phyloP scores from a whole-genome alignment of 2,797 vertebrate genomes.

The Pteronotus mesoamericanus region DNA sequence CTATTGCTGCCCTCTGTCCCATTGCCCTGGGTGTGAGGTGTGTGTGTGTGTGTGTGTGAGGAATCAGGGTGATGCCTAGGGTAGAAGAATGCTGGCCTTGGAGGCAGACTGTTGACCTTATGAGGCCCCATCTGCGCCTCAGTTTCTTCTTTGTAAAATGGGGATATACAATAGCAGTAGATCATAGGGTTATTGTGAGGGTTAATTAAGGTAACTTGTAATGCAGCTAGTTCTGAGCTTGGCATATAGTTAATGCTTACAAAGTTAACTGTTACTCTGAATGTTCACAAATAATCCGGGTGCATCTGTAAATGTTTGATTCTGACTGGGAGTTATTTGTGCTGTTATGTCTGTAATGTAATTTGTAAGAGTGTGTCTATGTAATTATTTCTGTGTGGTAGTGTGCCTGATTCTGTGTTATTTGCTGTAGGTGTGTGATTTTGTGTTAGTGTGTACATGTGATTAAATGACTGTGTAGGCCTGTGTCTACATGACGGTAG shows the following conservation, averaged over 20 bases:
- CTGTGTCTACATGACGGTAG: neutral
- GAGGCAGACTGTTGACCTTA: neutral
- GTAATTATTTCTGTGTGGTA: neutral
- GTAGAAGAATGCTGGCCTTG: neutral
- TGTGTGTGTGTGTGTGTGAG: neutral
- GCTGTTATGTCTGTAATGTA: neutral
- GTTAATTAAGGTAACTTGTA: slow-evolving; percentile 50
- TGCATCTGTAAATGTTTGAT: neutral
- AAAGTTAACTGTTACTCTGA: slow-evolving; percentile 1
- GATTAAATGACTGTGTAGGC: neutral
- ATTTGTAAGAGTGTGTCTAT: neutral
- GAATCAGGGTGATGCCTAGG: neutral
- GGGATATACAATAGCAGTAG: neutral
- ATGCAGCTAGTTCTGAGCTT: neutral
- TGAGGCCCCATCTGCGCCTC: neutral
- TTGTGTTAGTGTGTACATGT: neutral
- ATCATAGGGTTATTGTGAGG: neutral
- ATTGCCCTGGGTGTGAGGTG: neutral
- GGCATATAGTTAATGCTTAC: neutral
- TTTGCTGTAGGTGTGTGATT: neutral
- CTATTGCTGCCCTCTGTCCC: neutral
- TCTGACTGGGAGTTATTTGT: slow-evolving; percentile 22
- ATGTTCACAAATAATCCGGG: neutral
- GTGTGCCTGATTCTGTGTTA: neutral
- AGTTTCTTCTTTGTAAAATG: neutral